A percentile compares a stretch with the other conserved stretches of the same genome.
These are phyloP conservation scores for Sipha maydis DNA, from an alignment of 2,888 invertebrate species.

Conservation along the genomic window DNA sequence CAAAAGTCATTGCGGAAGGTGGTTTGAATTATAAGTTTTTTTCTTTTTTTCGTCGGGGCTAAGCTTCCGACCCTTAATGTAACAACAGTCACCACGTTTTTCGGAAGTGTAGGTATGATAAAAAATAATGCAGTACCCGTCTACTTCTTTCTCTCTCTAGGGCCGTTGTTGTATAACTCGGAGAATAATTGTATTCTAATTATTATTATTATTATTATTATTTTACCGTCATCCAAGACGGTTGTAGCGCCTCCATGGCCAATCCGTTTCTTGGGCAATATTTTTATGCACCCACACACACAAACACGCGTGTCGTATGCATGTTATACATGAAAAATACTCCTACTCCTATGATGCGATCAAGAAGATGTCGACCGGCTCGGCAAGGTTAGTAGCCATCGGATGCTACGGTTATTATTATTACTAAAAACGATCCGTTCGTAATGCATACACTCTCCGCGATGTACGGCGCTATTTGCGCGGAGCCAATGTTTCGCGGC, in stretches of 20 bases:
- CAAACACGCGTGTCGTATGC: neutral
- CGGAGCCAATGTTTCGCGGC: neutral
- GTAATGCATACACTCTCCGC: neutral
- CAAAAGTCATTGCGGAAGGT: too few species aligned
- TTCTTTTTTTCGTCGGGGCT: too few species aligned
- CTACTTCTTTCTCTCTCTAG: neutral
- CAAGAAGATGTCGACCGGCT: neutral
- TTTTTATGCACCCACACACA: conserved; percentile 28
- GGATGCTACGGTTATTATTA: neutral
- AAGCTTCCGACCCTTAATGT: too few species aligned
- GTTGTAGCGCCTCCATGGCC: conserved; percentile 49
- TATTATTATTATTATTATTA: conserved; percentile 4
- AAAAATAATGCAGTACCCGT: neutral
- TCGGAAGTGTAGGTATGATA: too few species aligned
- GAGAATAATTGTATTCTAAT: neutral
- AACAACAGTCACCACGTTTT: too few species aligned
- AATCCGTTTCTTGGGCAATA: conserved; percentile 24
- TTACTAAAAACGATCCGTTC: neutral
- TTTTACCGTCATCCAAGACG: conserved; percentile 11
- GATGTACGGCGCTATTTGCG: neutral
- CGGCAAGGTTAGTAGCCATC: conserved; percentile 33
- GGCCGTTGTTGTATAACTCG: neutral
- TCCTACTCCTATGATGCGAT: conserved; percentile 12
- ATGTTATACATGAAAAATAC: neutral
- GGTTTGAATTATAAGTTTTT: too few species aligned